Conservation (phyloP, 53 echinoderm and acorn worm species). For the Holothuria leucospilota region DNA sequence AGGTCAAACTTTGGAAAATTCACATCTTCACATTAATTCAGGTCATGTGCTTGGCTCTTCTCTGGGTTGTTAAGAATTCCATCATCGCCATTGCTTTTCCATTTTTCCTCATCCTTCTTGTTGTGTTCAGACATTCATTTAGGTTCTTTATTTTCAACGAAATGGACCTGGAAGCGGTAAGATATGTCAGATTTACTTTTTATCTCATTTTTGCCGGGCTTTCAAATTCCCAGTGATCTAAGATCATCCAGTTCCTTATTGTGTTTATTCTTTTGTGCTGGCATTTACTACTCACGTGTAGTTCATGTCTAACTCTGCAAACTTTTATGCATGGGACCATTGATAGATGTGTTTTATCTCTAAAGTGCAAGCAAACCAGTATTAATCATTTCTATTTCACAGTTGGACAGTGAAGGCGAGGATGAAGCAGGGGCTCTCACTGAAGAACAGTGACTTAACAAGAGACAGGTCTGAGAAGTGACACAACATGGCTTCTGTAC, state of each 20-base stretch:
- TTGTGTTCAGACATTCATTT: slow-evolving; percentile 75
- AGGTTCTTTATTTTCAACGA: slow-evolving; percentile 79
- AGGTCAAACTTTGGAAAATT: slow-evolving; percentile 99
- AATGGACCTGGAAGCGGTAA: slow-evolving; percentile 91
- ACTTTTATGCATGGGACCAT: too few relatives aligned
- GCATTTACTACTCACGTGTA: too few relatives aligned
- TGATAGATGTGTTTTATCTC: too few relatives aligned
- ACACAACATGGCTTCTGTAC: too few relatives aligned
- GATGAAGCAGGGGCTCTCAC: slow-evolving; percentile 3
- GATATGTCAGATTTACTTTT: neutral
- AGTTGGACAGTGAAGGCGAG: slow-evolving; percentile 26
- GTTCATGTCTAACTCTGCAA: too few relatives aligned
- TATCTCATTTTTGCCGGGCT: too few relatives aligned
- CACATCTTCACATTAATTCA: slow-evolving; percentile 94
- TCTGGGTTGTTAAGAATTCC: slow-evolving; percentile 93
- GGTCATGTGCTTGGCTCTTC: slow-evolving; percentile 74
- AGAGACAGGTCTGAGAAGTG: neutral
- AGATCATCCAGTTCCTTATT: too few relatives aligned
- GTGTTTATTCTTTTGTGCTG: too few relatives aligned
- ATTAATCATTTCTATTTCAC: neutral
- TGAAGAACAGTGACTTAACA: neutral
- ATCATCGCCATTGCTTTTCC: slow-evolving; percentile 94
- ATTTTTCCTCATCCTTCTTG: slow-evolving; percentile 92
- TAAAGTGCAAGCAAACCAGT: too few relatives aligned
- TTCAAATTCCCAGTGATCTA: too few relatives aligned